A percentile compares a stretch with the other conserved stretches of the same genome.
phyloP scores from a whole-genome alignment of 1,140 invertebrate species.

The Whitmania pigra region DNA sequence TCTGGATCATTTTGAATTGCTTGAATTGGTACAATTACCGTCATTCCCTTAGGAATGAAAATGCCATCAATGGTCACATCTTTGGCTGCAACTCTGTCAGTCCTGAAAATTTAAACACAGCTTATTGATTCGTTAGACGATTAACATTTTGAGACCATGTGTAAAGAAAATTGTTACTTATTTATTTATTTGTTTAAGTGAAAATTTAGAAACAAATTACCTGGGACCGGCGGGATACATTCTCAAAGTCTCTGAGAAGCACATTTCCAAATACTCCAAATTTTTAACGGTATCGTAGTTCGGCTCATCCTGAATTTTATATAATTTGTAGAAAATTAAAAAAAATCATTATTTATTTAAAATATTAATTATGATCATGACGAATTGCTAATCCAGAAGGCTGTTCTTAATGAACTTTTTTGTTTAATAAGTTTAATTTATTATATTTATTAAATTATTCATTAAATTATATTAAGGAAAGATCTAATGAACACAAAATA shows the following conservation, averaged over 20 bases:
- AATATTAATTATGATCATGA: neutral
- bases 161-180: too few relatives aligned
- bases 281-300: slow-evolving; percentile 36
- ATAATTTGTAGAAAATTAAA: slow-evolving; percentile 13
- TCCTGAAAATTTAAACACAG: slow-evolving; percentile 16
- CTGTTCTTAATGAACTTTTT: too few relatives aligned
- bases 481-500: neutral
- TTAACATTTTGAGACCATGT: neutral
- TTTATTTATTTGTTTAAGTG: neutral
- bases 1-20: slow-evolving; percentile 45
- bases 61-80: slow-evolving; percentile 35
- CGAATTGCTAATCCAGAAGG: neutral
- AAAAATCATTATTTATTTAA: too few relatives aligned
- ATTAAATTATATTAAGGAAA: neutral
- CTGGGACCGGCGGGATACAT: slow-evolving; percentile 34
- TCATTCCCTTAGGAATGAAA: slow-evolving; percentile 44
- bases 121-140: neutral
- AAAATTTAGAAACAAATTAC: slow-evolving; percentile 19
- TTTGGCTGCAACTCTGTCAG: slow-evolving; percentile 24
- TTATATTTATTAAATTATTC: neutral
- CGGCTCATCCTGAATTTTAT: slow-evolving; percentile 20
- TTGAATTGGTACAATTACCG: slow-evolving; percentile 44
- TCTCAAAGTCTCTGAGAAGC: slow-evolving; percentile 38
- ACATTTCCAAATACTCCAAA: slow-evolving; percentile 37
- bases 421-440: neutral